phyloP scores from a whole-genome alignment of 2,797 vertebrate genomes.

The Cyclura pinguis region DNA sequence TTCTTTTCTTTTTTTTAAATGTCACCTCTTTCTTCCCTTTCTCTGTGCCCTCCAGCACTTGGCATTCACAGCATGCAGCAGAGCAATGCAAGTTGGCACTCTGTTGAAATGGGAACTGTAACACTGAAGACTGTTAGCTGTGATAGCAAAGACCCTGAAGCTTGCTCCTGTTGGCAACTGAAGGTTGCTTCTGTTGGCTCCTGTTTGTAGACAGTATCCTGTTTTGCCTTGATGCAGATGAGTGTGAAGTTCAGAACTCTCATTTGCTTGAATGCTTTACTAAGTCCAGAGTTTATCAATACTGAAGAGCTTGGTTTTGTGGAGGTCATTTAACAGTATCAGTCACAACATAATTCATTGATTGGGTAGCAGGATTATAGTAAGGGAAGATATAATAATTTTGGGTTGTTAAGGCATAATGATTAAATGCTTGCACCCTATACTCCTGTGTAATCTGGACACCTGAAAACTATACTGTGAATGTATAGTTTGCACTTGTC shows the following conservation, averaged over 20 bases:
- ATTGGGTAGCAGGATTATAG: not conserved
- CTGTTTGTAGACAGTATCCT: no score
- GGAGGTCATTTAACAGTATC: not conserved
- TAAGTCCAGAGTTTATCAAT: not conserved
- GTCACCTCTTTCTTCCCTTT: conserved; percentile 14
- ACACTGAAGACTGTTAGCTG: not conserved
- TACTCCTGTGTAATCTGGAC: not conserved
- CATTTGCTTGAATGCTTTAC: not conserved
- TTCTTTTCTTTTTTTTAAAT: conserved; percentile 41
- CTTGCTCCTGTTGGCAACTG: not conserved
- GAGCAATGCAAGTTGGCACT: not conserved
- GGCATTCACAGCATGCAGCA: not conserved
- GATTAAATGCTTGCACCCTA: not conserved
- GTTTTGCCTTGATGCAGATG: not conserved
- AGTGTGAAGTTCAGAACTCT: not conserved
- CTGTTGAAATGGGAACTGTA: not conserved
- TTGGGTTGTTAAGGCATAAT: not conserved
- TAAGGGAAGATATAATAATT: not conserved
- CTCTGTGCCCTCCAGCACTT: not conserved
- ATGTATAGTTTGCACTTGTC: not conserved
- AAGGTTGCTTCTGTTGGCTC: not conserved
- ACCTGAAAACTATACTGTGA: not conserved
- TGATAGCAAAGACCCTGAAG: not conserved
- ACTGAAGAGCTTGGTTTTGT: not conserved
- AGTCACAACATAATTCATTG: not conserved